Evolutionary conservation across 2,113 vertebrate species (phyloP).

Genomic region (Cettia cetti): DNA sequence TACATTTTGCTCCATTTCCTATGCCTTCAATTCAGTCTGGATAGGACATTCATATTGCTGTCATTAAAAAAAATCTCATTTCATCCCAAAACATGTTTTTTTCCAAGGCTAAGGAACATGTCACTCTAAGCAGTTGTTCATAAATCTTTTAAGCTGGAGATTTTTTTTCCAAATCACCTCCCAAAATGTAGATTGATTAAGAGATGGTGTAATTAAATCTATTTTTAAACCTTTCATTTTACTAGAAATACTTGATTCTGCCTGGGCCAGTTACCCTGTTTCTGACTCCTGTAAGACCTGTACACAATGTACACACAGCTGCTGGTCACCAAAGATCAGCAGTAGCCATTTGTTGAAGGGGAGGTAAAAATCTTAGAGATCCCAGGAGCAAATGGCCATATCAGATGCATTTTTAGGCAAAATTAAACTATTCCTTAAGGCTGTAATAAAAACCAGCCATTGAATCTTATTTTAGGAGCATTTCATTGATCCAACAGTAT

Average conservation of each 20-base stretch:
- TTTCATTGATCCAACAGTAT: not conserved
- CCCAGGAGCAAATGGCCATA: not conserved
- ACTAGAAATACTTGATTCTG: not conserved
- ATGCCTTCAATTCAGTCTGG: not conserved
- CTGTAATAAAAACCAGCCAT: not conserved
- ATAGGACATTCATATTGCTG: not conserved
- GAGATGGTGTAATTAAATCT: not conserved
- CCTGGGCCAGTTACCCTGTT: not conserved
- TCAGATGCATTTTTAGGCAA: not conserved
- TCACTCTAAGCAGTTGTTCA: not conserved
- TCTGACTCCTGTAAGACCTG: not conserved
- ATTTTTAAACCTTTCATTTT: not conserved
- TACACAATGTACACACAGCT: not conserved
- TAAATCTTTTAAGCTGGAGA: not conserved
- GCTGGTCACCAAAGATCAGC: not conserved
- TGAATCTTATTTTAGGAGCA: not conserved
- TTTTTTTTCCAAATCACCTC: not conserved
- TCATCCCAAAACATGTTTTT: not conserved
- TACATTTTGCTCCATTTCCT: not conserved
- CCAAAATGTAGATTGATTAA: not conserved
- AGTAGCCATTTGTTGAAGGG: not conserved
- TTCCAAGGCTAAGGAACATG: not conserved
- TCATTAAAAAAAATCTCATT: not conserved
- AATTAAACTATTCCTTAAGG: not conserved
- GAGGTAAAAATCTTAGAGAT: not conserved